phyloP scores from a whole-genome alignment of 2,797 vertebrate genomes.

The Premnoplex brunnescens region DNA sequence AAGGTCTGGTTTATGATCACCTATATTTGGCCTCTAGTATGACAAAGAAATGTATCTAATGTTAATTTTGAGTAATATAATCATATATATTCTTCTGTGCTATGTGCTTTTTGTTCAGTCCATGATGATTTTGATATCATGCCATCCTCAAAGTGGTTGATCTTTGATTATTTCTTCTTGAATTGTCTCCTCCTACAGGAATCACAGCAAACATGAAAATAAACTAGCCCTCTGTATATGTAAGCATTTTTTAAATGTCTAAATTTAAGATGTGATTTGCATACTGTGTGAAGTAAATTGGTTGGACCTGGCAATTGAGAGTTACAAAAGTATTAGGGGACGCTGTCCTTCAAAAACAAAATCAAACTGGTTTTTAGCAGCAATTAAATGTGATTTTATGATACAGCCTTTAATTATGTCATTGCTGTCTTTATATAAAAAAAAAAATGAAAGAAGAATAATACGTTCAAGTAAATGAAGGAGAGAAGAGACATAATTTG shows the following conservation, averaged over 20 bases:
- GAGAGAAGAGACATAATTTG: not conserved
- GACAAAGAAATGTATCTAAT: not conserved
- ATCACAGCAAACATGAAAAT: not conserved
- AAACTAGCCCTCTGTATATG: not conserved
- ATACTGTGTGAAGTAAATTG: slow-evolving; percentile 4
- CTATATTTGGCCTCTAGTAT: not conserved
- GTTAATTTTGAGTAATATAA: not conserved
- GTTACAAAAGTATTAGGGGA: not conserved
- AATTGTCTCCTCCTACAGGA: not conserved
- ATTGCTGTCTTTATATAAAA: not conserved
- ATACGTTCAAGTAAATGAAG: not conserved
- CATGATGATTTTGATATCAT: not conserved
- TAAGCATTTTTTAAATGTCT: not conserved
- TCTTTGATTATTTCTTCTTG: not conserved
- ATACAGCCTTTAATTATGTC: not conserved
- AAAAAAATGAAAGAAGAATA: not conserved
- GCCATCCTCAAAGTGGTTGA: not conserved
- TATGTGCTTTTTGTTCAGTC: not conserved
- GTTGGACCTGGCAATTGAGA: not conserved
- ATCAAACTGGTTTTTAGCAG: not conserved
- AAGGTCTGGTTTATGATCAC: not conserved
- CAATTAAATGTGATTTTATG: slow-evolving; percentile 1
- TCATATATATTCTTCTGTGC: not conserved
- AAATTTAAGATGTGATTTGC: not conserved
- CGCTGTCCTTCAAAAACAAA: not conserved